These are phyloP conservation scores for Sminthurides bifidus DNA, from an alignment of 1,140 invertebrate genomes.

Conservation along the genomic window DNA sequence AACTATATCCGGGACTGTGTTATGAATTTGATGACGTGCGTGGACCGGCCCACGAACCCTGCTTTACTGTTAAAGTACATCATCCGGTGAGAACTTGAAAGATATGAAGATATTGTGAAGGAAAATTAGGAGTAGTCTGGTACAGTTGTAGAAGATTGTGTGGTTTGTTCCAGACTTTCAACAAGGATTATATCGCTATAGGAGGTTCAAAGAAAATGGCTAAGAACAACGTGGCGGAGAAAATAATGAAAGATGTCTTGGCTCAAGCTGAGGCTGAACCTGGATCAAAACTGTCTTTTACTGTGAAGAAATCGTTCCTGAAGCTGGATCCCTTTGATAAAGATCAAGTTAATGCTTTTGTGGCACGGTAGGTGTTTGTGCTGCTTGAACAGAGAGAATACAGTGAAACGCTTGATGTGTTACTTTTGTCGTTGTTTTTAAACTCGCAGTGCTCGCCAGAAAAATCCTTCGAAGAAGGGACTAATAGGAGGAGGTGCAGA, in stretches of 20 bases:
- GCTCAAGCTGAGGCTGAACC: background rate
- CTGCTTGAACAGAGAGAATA: too few relatives aligned
- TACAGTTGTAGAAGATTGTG: too few relatives aligned
- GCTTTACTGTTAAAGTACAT: constrained; percentile 16
- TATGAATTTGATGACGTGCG: constrained; percentile 8
- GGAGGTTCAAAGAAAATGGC: constrained; percentile 27
- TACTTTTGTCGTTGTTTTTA: too few relatives aligned
- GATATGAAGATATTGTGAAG: too few relatives aligned
- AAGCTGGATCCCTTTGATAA: too few relatives aligned
- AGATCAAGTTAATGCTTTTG: too few relatives aligned
- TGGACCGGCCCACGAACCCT: constrained; percentile 13
- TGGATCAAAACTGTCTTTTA: background rate
- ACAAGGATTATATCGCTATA: constrained; percentile 12
- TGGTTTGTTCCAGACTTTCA: background rate
- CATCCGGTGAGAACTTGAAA: constrained; percentile 16
- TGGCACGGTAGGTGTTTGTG: too few relatives aligned
- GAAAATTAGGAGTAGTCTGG: too few relatives aligned
- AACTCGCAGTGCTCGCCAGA: too few relatives aligned
- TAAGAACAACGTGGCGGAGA: constrained; percentile 19
- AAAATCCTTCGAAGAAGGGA: too few relatives aligned
- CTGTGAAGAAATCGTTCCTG: background rate
- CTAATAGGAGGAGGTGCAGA: too few relatives aligned
- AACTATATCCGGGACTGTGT: constrained; percentile 18
- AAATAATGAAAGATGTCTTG: constrained; percentile 10
- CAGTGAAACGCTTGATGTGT: too few relatives aligned